A percentile compares a stretch with the other conserved stretches of the same genome.
Evolutionary conservation across 2,797 vertebrate genomes (phyloP).

Genomic region (Pseudomugil gertrudae): DNA sequence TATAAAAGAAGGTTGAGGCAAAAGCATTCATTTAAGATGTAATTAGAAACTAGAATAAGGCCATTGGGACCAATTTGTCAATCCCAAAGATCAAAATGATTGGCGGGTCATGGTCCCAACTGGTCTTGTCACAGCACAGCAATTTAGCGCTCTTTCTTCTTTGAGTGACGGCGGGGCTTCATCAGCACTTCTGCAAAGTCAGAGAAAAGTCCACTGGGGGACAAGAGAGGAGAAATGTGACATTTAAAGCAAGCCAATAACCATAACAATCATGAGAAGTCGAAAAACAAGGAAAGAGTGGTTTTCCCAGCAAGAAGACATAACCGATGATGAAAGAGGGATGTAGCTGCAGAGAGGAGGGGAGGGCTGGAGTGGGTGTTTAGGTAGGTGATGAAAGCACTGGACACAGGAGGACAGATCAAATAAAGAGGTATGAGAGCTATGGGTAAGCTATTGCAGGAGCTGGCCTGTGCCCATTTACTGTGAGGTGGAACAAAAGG

Average conservation of each 20-base stretch:
- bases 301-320: slow-evolving; percentile 26
- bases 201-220: slow-evolving; percentile 42
- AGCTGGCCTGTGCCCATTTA: slow-evolving; percentile 64
- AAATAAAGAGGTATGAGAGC: slow-evolving; percentile 69
- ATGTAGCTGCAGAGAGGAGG: slow-evolving; percentile 23
- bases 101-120: slow-evolving; percentile 57
- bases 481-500: slow-evolving; percentile 76
- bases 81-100: slow-evolving; percentile 62
- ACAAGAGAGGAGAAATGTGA: slow-evolving; percentile 25
- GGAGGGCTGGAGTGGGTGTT: slow-evolving; percentile 38
- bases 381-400: slow-evolving; percentile 64
- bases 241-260: slow-evolving; percentile 63
- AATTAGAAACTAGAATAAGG: slow-evolving; percentile 48
- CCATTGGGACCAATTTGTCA: slow-evolving; percentile 62
- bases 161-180: slow-evolving; percentile 49
- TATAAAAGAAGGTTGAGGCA: slow-evolving; percentile 38
- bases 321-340: slow-evolving; percentile 50
- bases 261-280: slow-evolving; percentile 39
- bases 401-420: slow-evolving; percentile 62
- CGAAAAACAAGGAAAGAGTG: neutral
- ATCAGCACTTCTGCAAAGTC: slow-evolving; percentile 73
- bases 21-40: slow-evolving; percentile 24
- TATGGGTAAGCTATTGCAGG: slow-evolving; percentile 38
- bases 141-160: slow-evolving; percentile 33
- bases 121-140: slow-evolving; percentile 38